Base-by-base conservation (phyloP, 2,888 invertebrate genomes). In the Tethea ocularis region DNA sequence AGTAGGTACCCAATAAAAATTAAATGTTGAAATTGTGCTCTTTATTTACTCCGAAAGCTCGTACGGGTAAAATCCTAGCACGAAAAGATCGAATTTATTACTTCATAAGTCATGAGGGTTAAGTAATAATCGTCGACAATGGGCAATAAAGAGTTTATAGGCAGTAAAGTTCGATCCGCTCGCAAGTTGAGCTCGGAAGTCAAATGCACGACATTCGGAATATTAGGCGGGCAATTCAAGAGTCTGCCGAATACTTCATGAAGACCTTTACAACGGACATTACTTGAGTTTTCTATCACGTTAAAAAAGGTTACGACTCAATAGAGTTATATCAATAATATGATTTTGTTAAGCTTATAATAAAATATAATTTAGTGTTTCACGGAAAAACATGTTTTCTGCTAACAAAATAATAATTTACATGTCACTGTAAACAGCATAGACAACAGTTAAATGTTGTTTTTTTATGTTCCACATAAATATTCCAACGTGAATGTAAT, bases 71-170 rank as follows among this genome's bases (percentile, higher is more conserved):
- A 82, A 78, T 76, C 75, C 78, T 78, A 82, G 76, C 78, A 78
- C 76, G 80, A 82, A 83, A 83, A 88, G 84, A 86, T 86, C 83
- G 84, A 89, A 89, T 90, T 92, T 91, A 91, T 91, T 88, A 89
- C 91, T 90, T 90, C 89, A 91, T 91, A 92, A 91, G 90, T 91
- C 91, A 89, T 87, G 84, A 87, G 89, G 90, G 91, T 88, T 90
- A 89, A 90, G 91, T 91, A 91, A 91, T 92, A 91, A 91, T 91
- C 86, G 89, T 87, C 88, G 88, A 92, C 91, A 92, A 92, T 91
- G 89, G 89, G 89, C 89, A 83, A 91, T 92, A 92, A 92, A 91
- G 87, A 87, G 75, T 92, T 92, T 92, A 92, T 92, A 89, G 91
- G 89, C 87, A 86, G 85, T 92, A 91, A 91, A 91, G 76, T 90